Base-by-base conservation (phyloP, 1,140 invertebrate species). In the Adoxophyes honmai region DNA sequence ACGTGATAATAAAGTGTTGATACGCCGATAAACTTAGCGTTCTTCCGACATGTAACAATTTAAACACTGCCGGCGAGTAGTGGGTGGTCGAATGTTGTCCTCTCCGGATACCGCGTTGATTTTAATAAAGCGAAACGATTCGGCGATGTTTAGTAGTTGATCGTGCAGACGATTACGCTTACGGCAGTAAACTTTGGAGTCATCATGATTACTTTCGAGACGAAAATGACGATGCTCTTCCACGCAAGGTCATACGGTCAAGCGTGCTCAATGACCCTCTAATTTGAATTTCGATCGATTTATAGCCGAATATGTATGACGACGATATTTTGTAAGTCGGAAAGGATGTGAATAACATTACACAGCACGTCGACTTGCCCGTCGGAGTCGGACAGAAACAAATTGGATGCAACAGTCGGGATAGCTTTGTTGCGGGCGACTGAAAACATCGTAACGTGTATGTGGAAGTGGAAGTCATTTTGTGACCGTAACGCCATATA, bases 181-280 rank as follows among this genome's bases (percentile, higher is more conserved):
- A 48, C 21, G 16, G 42, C 42, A 28, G n/a, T 48, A 21, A 44
- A 44, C 10, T 15, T 8, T 7, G 8, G 10, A 18, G 7, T 15
- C 8, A 48, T 28, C 21, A 28, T 28, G 6, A 28, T 48, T 10
- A 9, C 21, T 48, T 48, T 33, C 38, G 18, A 15, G 39, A 21
- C 21, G 36, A 48, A n/a, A 18, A 48, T 28, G 21, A 6, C 21
- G 21, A 48, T 44, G 42, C n/a, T 48, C 42, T 48, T 48, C 21
- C 42, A 48, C 42, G 21, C 42, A 48, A 48, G 21, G 42, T 33
- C 42, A 21, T 21, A 48, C 42, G n/a, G 42, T 28, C 42, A 48
- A 48, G 42, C 18, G 16, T 38, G 42, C 42, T 48, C 10, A 28
- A 28, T 18, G 16, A 48, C 11, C 42, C 18, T 13, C 18, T 10